These are phyloP conservation scores for Nycteola revayana DNA, from an alignment of 2,888 invertebrate genomes.

Conservation along the genomic window DNA sequence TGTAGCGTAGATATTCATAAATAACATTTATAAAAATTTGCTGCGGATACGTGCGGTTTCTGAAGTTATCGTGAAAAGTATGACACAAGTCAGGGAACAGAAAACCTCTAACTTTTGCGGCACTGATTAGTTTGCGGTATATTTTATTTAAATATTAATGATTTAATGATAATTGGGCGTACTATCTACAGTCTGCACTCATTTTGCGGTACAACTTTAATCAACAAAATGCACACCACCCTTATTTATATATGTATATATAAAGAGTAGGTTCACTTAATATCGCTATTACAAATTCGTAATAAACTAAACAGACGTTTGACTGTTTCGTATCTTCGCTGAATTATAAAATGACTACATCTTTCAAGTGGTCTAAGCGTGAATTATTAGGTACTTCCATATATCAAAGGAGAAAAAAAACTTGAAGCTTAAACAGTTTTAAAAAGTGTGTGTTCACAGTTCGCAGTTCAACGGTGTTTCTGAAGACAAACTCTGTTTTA, in stretches of 20 bases:
- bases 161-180: neutral
- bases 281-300: neutral
- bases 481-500: conserved; percentile 10
- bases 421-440: conserved; percentile 5
- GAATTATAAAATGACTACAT: neutral
- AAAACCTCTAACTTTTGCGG: too few species aligned
- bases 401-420: conserved; percentile 5
- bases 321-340: neutral
- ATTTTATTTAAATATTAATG: neutral
- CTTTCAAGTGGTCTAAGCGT: too few species aligned
- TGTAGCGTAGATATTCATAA: neutral
- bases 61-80: too few species aligned
- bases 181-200: too few species aligned
- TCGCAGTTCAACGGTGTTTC: too few species aligned
- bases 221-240: too few species aligned
- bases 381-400: neutral
- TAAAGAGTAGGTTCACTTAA: neutral
- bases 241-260: neutral
- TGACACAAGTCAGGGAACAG: too few species aligned
- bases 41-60: neutral
- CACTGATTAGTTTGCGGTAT: too few species aligned
- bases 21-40: neutral
- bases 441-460: too few species aligned
- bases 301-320: too few species aligned
- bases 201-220: too few species aligned